phyloP scores from a whole-genome alignment of 1,140 invertebrate genomes.

The Himalopsyche phryganea region DNA sequence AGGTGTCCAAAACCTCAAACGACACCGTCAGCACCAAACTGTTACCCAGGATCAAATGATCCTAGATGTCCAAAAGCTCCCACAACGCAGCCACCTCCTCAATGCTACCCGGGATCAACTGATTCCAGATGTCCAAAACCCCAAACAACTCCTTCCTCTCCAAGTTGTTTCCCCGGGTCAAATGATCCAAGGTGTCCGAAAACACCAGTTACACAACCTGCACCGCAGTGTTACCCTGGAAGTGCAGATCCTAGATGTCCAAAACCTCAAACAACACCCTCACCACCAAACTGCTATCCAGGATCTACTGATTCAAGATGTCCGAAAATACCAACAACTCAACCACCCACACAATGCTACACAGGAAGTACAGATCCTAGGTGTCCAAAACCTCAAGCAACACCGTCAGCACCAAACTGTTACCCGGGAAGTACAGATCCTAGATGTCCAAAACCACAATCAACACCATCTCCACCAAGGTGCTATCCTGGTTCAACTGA shows the following conservation, averaged over 20 bases:
- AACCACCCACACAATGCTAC: slow-evolving; percentile 36
- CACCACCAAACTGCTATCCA: slow-evolving; percentile 38
- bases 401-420: slow-evolving; percentile 37
- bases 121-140: slow-evolving; percentile 40
- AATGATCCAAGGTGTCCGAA: slow-evolving; percentile 38
- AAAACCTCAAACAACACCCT: slow-evolving; percentile 37
- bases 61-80: slow-evolving; percentile 40
- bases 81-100: slow-evolving; percentile 36
- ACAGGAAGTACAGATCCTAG: slow-evolving; percentile 39
- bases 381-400: slow-evolving; percentile 25
- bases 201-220: slow-evolving; percentile 27
- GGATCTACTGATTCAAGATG: slow-evolving; percentile 41
- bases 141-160: slow-evolving; percentile 25
- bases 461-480: slow-evolving; percentile 15
- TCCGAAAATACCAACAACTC: slow-evolving; percentile 35
- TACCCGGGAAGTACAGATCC: slow-evolving; percentile 31
- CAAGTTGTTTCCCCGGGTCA: slow-evolving; percentile 40
- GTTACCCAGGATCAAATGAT: slow-evolving; percentile 41
- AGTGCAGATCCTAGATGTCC: slow-evolving; percentile 40
- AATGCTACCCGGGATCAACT: slow-evolving; percentile 39
- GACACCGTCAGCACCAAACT: slow-evolving; percentile 34
- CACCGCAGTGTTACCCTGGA: slow-evolving; percentile 41
- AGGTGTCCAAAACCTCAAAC: slow-evolving; percentile 36
- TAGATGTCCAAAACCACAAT: slow-evolving; percentile 29
- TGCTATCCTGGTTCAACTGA: slow-evolving; percentile 41